These are phyloP conservation scores for Poecilia gillii DNA, from an alignment of 2,797 vertebrate genomes.

Conservation along the genomic window DNA sequence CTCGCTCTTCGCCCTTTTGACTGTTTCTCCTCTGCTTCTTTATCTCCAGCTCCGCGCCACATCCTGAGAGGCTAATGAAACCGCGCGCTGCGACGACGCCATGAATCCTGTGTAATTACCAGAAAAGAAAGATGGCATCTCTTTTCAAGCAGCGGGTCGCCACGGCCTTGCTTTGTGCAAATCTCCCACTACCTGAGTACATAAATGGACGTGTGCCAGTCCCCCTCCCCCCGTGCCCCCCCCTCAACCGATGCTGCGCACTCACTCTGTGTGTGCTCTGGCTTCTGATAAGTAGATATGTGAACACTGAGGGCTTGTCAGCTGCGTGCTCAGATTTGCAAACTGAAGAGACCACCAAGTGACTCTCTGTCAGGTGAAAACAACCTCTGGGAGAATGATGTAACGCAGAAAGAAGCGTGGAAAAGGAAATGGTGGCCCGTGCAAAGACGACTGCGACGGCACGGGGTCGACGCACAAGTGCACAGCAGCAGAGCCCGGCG, in stretches of 20 bases:
- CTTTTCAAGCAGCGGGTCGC: conserved; percentile 11
- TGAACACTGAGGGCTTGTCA: conserved; percentile 55
- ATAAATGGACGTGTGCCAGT: conserved; percentile 2
- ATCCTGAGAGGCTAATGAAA: conserved; percentile 37
- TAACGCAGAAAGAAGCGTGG: conserved; percentile 13
- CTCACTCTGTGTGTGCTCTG: conserved; percentile 46
- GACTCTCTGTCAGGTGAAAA: conserved; percentile 48
- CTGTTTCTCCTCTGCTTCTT: not conserved
- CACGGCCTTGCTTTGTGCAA: not conserved
- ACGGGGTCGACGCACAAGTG: not conserved
- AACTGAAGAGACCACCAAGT: conserved; percentile 39
- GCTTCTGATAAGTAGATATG: conserved; percentile 48
- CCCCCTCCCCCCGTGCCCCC: not conserved
- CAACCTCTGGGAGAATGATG: conserved; percentile 56
- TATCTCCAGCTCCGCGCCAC: conserved; percentile 3
- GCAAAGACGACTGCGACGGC: conserved; percentile 7
- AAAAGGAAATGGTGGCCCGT: not conserved
- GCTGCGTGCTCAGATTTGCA: conserved; percentile 41
- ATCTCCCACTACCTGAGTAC: conserved; percentile 13
- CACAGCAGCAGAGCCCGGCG: conserved; percentile 9
- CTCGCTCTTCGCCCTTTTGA: conserved; percentile 19
- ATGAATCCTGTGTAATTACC: conserved; percentile 44
- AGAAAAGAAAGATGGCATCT: conserved; percentile 25
- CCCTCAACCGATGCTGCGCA: not conserved
- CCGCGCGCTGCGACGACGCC: conserved; percentile 5